These are phyloP conservation scores for Helicolenus hilgendorfi DNA, from an alignment of 2,797 vertebrate species.

Conservation along the genomic window DNA sequence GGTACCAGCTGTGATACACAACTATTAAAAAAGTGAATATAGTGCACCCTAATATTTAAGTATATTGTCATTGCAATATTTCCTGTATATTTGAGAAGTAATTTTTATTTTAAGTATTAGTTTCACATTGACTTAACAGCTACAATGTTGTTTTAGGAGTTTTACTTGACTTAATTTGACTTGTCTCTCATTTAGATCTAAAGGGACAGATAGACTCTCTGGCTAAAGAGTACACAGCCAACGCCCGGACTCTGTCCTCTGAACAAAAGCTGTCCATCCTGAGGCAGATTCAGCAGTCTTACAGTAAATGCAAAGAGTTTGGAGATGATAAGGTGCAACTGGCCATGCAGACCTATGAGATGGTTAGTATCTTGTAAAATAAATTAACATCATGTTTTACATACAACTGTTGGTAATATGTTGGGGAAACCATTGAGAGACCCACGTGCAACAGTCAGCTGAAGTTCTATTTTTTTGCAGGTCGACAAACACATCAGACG, in stretches of 20 bases:
- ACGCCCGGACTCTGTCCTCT: constrained; percentile 93
- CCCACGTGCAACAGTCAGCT: not conserved
- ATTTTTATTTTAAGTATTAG: not conserved
- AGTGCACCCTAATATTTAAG: not conserved
- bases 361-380: constrained; percentile 89
- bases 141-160: not conserved
- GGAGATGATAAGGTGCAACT: constrained; percentile 99
- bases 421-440: not conserved
- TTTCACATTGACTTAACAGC: not conserved
- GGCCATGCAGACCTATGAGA: constrained; percentile 99
- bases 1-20: too few relatives aligned
- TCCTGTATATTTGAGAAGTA: not conserved
- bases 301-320: constrained; percentile 98
- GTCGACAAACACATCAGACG: constrained; percentile 98
- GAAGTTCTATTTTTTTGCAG: constrained; percentile 75
- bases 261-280: constrained; percentile 97
- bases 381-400: not conserved
- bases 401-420: not conserved
- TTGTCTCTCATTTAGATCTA: constrained; percentile 90
- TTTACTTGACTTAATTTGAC: not conserved
- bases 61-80: not conserved
- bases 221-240: constrained; percentile 96
- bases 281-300: constrained; percentile 97
- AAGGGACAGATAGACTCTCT: constrained; percentile 97
- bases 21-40: too few relatives aligned